Base-by-base conservation (phyloP, 1,140 invertebrate genomes). In the Lutraria rhynchaena region DNA sequence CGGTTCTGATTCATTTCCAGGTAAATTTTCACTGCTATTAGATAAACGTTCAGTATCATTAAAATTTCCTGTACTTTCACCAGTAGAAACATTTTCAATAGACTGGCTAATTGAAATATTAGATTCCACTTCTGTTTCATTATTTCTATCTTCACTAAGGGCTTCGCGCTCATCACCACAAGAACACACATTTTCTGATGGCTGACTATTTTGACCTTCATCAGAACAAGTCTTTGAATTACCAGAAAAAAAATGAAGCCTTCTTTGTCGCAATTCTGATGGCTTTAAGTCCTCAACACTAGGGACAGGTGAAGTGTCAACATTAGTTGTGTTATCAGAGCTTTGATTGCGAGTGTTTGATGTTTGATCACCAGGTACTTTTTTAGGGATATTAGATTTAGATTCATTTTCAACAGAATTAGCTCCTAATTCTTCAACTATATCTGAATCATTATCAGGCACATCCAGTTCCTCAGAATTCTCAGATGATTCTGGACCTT, bases 181-280 rank as follows among this genome's bases (percentile, higher is more conserved):
- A 9, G n/a, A 19, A 33, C 19, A 24, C 15, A 61, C 57, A 24
- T 19, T 75, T 49, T 41, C 53, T 3, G 58, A 33, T 3, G 73
- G 37, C 31, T 55, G 49, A 41, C 5, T 7, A 41, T 41, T 41
- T 15, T 41, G 37, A 41, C 5, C 15, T 7, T 7, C 37, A 5
- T 41, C 37, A 7, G 37, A 41, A 15, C 15, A 15, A 7, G 37
- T 41, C 15, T 41, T 41, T 7, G 37, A 41, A 41, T 41, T 41
- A 11, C 73, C 35, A 31, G 57, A 49, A 44, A 77, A 67, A 49
- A 77, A 76, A 11, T 77, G 15, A 61, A 77, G 31, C 55, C 75
- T 33, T 24, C 75, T 51, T 67, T 77, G 5, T 55, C 75, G 33
- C 1, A 77, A 27, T 55, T 77, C 75, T 17, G 55, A 37, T 33